Conservation (phyloP, 1,140 invertebrate species). For the Drosophila parvula region DNA sequence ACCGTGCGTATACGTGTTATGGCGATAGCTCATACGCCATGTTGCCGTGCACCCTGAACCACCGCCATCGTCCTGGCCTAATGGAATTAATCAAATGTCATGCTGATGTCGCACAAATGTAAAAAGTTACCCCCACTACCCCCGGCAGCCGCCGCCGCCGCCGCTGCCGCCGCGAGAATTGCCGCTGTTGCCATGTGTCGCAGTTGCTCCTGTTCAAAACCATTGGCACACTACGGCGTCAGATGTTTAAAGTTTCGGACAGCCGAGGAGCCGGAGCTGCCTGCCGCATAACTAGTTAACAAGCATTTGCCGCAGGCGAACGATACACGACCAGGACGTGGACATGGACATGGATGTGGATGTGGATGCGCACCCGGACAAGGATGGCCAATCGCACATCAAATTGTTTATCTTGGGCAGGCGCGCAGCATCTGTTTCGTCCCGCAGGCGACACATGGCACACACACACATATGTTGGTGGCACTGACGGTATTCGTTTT, state of each 20-base stretch:
- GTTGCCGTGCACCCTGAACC: conserved; percentile 26
- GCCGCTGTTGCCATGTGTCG: background rate
- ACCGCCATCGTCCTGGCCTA: conserved; percentile 12
- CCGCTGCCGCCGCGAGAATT: background rate
- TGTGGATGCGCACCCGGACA: background rate
- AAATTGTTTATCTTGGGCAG: conserved; percentile 64
- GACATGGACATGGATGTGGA: background rate
- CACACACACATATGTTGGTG: conserved; percentile 8
- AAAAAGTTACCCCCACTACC: conserved; percentile 19
- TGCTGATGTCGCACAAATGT: conserved; percentile 61
- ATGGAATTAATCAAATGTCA: conserved; percentile 72
- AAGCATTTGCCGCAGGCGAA: conserved; percentile 51
- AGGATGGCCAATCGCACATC: conserved; percentile 29
- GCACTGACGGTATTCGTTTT: conserved; percentile 31
- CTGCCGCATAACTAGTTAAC: conserved; percentile 55
- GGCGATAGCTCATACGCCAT: conserved; percentile 34
- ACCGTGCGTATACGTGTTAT: conserved; percentile 30
- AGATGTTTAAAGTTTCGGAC: conserved; percentile 65
- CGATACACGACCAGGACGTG: background rate
- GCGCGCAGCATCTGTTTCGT: conserved; percentile 64
- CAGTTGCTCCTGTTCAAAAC: conserved; percentile 22
- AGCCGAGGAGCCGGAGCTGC: conserved; percentile 18
- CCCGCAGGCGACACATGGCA: conserved; percentile 43
- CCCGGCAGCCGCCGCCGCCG: background rate
- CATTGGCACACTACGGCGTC: conserved; percentile 58